phyloP scores from a whole-genome alignment of 2,888 invertebrate species.

The Galerucella calmariensis region DNA sequence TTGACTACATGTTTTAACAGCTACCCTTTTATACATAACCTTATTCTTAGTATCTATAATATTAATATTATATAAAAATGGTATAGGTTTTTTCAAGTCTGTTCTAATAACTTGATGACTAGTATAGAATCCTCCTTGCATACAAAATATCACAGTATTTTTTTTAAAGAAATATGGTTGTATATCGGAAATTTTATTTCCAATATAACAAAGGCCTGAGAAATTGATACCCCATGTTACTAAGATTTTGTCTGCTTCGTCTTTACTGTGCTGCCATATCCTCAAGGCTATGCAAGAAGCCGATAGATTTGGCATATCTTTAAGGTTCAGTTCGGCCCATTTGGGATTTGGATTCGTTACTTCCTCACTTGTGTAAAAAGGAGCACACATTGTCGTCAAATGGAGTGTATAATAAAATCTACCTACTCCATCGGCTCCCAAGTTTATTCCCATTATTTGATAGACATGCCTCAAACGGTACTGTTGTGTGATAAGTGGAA shows the following conservation, averaged over 20 bases:
- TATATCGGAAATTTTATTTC: slow-evolving; percentile 74
- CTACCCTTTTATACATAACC: slow-evolving; percentile 61
- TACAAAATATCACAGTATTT: slow-evolving; percentile 84
- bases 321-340: slow-evolving; percentile 84
- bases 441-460: slow-evolving; percentile 77
- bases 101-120: slow-evolving; percentile 65
- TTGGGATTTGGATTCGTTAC: slow-evolving; percentile 78
- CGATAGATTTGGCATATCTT: slow-evolving; percentile 68
- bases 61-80: slow-evolving; percentile 60
- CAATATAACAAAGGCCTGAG: slow-evolving; percentile 82
- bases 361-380: slow-evolving; percentile 86
- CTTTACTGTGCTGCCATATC: slow-evolving; percentile 62
- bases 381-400: slow-evolving; percentile 82
- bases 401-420: slow-evolving; percentile 85
- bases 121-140: slow-evolving; percentile 89
- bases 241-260: slow-evolving; percentile 70
- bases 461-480: slow-evolving; percentile 82
- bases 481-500: slow-evolving; percentile 87
- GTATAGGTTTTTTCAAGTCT: slow-evolving; percentile 56
- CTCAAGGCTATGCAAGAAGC: slow-evolving; percentile 64
- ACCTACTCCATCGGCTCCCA: slow-evolving; percentile 66
- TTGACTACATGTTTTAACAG: slow-evolving; percentile 68
- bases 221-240: slow-evolving; percentile 89
- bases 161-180: slow-evolving; percentile 75
- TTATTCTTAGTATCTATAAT: slow-evolving; percentile 54